Conservation (phyloP, 2,888 invertebrate genomes). For the Cephus nigrinus region DNA sequence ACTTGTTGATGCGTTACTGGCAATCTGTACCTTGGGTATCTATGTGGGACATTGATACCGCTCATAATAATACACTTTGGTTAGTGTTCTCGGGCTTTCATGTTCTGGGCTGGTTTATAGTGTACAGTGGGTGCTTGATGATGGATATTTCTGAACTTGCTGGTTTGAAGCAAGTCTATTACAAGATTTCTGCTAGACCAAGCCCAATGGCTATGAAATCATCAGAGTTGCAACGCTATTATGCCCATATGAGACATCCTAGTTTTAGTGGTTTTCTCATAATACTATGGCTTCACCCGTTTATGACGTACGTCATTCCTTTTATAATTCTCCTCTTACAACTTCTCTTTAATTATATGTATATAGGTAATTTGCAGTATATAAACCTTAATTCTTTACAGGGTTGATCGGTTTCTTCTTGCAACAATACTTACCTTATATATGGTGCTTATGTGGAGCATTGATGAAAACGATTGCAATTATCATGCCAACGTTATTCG, state of each 20-base stretch:
- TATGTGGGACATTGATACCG: conserved; percentile 71
- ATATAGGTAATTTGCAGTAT: background rate
- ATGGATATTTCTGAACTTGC: conserved; percentile 73
- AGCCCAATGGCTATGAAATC: conserved; percentile 71
- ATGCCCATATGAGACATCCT: conserved; percentile 73
- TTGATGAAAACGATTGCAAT: conserved; percentile 70
- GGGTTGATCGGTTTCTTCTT: conserved; percentile 70
- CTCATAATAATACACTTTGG: conserved; percentile 65
- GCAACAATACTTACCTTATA: conserved; percentile 69
- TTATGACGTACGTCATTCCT: conserved; percentile 68
- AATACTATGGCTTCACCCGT: conserved; percentile 72
- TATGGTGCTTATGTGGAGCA: conserved; percentile 73
- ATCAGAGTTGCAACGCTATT: conserved; percentile 67
- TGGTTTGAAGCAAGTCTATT: conserved; percentile 74
- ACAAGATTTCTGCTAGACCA: conserved; percentile 68
- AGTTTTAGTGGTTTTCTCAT: conserved; percentile 71
- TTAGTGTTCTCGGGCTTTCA: conserved; percentile 68
- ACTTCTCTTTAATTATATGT: background rate
- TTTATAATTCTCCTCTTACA: background rate
- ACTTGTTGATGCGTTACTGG: conserved; percentile 70
- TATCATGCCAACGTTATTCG: conserved; percentile 69
- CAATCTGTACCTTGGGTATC: conserved; percentile 65
- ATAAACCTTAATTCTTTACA: conserved; percentile 48
- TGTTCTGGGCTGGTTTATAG: conserved; percentile 69
- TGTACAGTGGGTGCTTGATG: conserved; percentile 73